These are phyloP conservation scores for Cheilosia scutellata DNA, from an alignment of 2,888 invertebrate species.

Conservation along the genomic window DNA sequence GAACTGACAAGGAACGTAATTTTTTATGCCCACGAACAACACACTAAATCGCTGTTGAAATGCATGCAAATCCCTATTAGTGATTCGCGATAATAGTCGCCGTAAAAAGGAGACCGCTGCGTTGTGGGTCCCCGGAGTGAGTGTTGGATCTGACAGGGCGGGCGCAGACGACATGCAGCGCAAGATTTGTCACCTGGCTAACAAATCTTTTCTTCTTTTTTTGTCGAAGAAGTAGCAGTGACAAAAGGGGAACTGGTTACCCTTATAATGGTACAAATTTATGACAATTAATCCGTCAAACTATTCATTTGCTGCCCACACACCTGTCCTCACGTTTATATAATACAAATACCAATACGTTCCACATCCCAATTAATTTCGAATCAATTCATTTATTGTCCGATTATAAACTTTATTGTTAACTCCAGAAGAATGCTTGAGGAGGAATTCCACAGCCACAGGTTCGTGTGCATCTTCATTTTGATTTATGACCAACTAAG, in stretches of 20 bases:
- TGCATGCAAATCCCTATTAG: slow-evolving; percentile 42
- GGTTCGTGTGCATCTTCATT: slow-evolving; percentile 47
- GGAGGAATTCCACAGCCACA: slow-evolving; percentile 45
- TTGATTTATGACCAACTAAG: slow-evolving; percentile 77
- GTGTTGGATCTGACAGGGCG: slow-evolving; percentile 2
- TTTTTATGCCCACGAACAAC: slow-evolving; percentile 52
- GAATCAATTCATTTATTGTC: slow-evolving; percentile 77
- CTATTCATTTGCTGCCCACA: slow-evolving; percentile 20
- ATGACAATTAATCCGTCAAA: slow-evolving; percentile 25
- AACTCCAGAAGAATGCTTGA: slow-evolving; percentile 41
- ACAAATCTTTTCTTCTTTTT: slow-evolving; percentile 18
- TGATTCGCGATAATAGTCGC: slow-evolving; percentile 27
- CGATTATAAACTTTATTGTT: slow-evolving; percentile 58
- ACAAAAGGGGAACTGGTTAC: no score
- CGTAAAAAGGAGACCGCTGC: slow-evolving; percentile 21
- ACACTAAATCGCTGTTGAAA: slow-evolving; percentile 61
- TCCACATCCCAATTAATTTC: slow-evolving; percentile 77
- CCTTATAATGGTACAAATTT: background rate
- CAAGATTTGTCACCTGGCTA: slow-evolving; percentile 54
- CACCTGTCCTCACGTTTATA: slow-evolving; percentile 47
- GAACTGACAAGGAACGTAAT: slow-evolving; percentile 58
- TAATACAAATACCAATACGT: slow-evolving; percentile 26
- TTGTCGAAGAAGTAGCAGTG: background rate
- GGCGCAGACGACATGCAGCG: background rate
- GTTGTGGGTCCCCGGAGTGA: slow-evolving; percentile 24